Evolutionary conservation across 1,140 invertebrate species (phyloP).

Genomic region (Agrilus planipennis): DNA sequence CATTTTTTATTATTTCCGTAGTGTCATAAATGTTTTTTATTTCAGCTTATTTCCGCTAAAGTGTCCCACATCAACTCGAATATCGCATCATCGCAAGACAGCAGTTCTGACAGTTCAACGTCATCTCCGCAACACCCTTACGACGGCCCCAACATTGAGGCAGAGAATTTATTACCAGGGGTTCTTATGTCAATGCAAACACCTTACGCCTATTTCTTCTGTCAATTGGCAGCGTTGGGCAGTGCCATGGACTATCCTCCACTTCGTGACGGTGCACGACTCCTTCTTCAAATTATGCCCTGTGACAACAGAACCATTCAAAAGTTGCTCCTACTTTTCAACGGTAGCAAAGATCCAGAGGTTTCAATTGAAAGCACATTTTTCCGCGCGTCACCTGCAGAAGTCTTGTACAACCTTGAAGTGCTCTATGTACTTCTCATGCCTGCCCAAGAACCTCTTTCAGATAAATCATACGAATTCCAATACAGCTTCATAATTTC

Average conservation of each 20-base stretch:
- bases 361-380: constrained; percentile 58
- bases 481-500: constrained; percentile 82
- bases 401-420: constrained; percentile 48
- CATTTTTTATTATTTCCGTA: constrained; percentile 5
- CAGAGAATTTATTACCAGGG: constrained; percentile 81
- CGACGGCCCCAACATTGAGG: constrained; percentile 65
- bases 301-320: constrained; percentile 66
- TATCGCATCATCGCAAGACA: constrained; percentile 70
- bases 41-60: constrained; percentile 74
- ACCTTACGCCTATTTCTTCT: constrained; percentile 76
- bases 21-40: constrained; percentile 5
- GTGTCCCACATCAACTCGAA: constrained; percentile 67
- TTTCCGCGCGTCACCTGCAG: constrained; percentile 59
- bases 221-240: constrained; percentile 82
- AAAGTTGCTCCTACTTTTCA: constrained; percentile 47
- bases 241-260: constrained; percentile 66
- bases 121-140: constrained; percentile 75
- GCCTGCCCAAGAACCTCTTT: constrained; percentile 73
- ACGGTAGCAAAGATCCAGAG: constrained; percentile 25
- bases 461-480: constrained; percentile 75
- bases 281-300: constrained; percentile 80
- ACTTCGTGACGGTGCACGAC: constrained; percentile 73
- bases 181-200: constrained; percentile 66
- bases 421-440: constrained; percentile 86
- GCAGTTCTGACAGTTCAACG: constrained; percentile 51